A percentile compares a stretch with the other conserved stretches of the same genome.
These are phyloP conservation scores for Onychorhynchus coronatus DNA, from an alignment of 2,113 vertebrate species.

Conservation along the genomic window DNA sequence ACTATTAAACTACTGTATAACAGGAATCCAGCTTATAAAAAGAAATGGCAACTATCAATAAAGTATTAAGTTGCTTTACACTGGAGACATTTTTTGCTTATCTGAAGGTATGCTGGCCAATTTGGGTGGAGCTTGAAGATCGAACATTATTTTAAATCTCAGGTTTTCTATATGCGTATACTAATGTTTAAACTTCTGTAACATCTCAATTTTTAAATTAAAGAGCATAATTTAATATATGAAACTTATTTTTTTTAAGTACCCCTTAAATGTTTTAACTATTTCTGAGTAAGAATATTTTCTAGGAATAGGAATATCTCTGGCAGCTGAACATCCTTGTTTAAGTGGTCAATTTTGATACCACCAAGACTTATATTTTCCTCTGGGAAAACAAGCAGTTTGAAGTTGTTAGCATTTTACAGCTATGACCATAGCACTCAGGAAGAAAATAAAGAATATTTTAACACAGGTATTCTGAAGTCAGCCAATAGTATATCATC, in stretches of 20 bases:
- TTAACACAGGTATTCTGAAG: neutral
- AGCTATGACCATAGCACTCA: neutral
- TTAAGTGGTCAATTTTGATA: neutral
- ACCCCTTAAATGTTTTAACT: neutral
- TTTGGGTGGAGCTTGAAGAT: neutral
- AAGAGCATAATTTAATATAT: neutral
- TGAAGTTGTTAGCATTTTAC: neutral
- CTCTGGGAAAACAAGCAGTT: neutral
- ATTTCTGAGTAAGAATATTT: neutral
- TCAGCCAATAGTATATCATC: neutral
- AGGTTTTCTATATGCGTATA: neutral
- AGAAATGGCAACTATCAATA: slow-evolving; percentile 65
- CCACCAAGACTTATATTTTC: neutral
- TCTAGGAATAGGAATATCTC: neutral
- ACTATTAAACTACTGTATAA: slow-evolving; percentile 73
- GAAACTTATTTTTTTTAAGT: neutral
- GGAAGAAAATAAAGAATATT: neutral
- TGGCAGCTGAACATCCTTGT: neutral
- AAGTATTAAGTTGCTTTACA: slow-evolving; percentile 52
- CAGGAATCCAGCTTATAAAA: slow-evolving; percentile 73
- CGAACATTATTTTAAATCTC: neutral
- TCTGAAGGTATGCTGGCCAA: slow-evolving; percentile 70
- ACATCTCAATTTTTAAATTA: neutral
- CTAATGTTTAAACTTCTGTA: neutral
- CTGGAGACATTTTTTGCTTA: slow-evolving; percentile 11